Percentiles rank a stretch among this genome's conserved stretches.
phyloP scores from a whole-genome alignment of 2,797 vertebrate species.

The Cyclopterus lumpus region DNA sequence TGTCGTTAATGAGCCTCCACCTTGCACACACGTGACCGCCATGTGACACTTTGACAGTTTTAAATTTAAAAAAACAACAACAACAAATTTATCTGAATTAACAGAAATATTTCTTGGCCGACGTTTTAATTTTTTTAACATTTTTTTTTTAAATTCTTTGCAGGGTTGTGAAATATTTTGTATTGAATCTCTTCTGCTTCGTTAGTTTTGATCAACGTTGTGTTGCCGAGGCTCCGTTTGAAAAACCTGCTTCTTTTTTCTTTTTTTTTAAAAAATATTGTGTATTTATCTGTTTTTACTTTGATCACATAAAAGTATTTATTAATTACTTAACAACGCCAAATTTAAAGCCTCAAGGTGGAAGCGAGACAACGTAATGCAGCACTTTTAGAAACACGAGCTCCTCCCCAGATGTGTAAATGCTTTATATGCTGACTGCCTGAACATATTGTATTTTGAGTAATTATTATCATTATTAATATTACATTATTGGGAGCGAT shows the following conservation, averaged over 20 bases:
- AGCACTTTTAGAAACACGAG: constrained; percentile 11
- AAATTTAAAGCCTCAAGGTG: constrained; percentile 44
- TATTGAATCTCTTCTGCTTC: neutral
- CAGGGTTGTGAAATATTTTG: constrained; percentile 3
- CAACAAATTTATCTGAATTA: neutral
- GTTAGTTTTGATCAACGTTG: neutral
- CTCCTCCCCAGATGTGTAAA: constrained; percentile 35
- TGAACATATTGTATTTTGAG: constrained; percentile 55
- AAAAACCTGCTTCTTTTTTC: constrained; percentile 43
- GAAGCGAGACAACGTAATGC: constrained; percentile 1
- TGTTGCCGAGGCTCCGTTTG: neutral
- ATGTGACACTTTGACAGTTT: neutral
- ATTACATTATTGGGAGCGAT: constrained; percentile 35
- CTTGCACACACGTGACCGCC: constrained; percentile 6
- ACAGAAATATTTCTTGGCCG: neutral
- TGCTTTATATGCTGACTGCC: constrained; percentile 48
- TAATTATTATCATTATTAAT: constrained; percentile 33
- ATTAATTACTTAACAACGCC: constrained; percentile 6
- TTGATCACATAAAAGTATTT: constrained; percentile 37
- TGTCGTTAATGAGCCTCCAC: neutral
- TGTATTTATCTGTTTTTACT: constrained; percentile 33
- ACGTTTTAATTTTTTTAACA: neutral
- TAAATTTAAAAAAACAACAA: neutral
- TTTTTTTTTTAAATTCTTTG: neutral
- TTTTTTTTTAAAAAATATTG: neutral